Conservation (phyloP, 2,888 invertebrate species). For the Capitulum mitella region DNA sequence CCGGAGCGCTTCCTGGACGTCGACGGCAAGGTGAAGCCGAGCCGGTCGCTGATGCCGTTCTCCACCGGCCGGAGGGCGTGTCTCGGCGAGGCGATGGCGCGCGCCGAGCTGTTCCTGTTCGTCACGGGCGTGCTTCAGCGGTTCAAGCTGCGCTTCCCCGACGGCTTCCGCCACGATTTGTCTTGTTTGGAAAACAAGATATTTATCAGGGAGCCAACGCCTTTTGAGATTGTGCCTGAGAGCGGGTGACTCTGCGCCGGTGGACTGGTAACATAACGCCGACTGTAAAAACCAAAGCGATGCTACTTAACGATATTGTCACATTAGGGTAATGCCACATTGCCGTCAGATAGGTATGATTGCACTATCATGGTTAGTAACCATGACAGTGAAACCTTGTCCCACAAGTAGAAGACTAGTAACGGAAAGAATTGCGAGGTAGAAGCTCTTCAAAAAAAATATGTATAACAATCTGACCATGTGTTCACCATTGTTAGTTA, state of each 20-base stretch:
- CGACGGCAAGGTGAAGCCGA: neutral
- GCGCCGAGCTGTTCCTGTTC: conserved; percentile 31
- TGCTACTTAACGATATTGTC: too few species aligned
- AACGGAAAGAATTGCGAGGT: too few species aligned
- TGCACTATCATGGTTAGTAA: too few species aligned
- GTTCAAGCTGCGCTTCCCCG: conserved; percentile 27
- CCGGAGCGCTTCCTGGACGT: too few species aligned
- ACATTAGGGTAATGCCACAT: too few species aligned
- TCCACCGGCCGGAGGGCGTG: conserved; percentile 24
- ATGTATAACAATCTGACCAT: too few species aligned
- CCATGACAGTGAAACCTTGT: neutral
- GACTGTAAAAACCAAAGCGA: neutral
- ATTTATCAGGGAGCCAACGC: neutral
- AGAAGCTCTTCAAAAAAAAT: too few species aligned
- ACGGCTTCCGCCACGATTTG: neutral
- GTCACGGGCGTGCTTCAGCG: conserved; percentile 27
- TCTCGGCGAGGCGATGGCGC: conserved; percentile 30
- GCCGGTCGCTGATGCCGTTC: neutral
- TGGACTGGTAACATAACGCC: neutral
- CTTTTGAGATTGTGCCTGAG: neutral
- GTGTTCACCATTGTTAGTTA: too few species aligned
- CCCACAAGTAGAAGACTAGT: neutral
- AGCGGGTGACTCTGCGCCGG: neutral
- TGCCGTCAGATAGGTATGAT: too few species aligned
- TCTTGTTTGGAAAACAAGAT: neutral